Evolutionary conservation across 2,888 invertebrate species (phyloP), one percentile per base, ranked within the genome.

Genomic region (Diplazon laetatorius): DNA sequence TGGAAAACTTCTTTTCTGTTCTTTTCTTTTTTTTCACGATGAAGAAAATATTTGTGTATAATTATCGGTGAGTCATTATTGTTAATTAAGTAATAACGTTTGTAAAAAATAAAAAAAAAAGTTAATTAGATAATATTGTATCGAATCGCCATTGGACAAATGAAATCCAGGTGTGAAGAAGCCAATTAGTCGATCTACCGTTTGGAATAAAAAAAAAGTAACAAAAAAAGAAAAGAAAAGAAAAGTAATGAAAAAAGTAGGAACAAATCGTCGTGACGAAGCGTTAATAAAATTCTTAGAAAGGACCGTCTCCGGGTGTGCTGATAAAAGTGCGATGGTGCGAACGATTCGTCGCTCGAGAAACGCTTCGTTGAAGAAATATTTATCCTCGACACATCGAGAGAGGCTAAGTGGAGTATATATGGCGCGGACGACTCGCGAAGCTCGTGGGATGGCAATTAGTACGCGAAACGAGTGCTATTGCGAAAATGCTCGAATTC

Each of bases 331-430:
- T 10, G 30, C 55, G 55, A 55, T 35, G 55, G 14, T 55, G 55
- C 30, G 55, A 55, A 16, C 35, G 37, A 50, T 20, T 59, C 37
- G 44, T 48, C 44, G 57, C 14, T 18, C 55, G 55, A 20, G 57
- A 59, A 59, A 46, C 48, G 59, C 22, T 48, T 59, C 39, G 59
- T 70, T 59, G 35, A 59, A 59, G 46, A 59, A 48, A 57, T 30
- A 35, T 30, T 69, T 59, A 22, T 48, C 14, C 57, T 59, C 57
- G 46, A 37, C 44, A 50, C 50, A 22, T 46, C 59, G 48, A 57
- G 57, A 57, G 57, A 48, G 48, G n/a, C 16, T n/a, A 44, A 68
- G 25, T 30, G 52, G 35, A 46, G 37, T n/a, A 20, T 52, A 16
- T 37, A 9, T 50, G 35, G 55, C 35, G 55, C 35, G n/a, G n/a